Conservation (phyloP, 2,888 invertebrate genomes). For the Leucoptera coffeella region DNA sequence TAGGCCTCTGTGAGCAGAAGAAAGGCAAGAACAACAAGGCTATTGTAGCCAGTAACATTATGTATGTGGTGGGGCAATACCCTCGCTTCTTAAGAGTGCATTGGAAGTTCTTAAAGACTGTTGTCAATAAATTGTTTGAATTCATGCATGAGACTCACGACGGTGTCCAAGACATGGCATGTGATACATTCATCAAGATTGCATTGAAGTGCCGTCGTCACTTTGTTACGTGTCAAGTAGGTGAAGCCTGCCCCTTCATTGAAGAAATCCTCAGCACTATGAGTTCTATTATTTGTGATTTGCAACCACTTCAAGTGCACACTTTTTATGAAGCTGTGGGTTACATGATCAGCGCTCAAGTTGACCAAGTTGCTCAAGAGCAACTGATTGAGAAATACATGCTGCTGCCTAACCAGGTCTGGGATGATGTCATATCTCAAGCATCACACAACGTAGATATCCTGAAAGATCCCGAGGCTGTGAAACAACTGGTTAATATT, state of each 20-base stretch:
- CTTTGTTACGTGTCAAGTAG: slow-evolving; percentile 94
- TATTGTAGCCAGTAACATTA: slow-evolving; percentile 99
- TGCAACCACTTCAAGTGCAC: slow-evolving; percentile 97
- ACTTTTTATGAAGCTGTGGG: slow-evolving; percentile 99
- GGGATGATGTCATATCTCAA: slow-evolving; percentile 97
- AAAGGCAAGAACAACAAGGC: slow-evolving; percentile 99
- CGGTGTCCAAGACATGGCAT: slow-evolving; percentile 99
- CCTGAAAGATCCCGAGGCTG: slow-evolving; percentile 91
- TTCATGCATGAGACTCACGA: slow-evolving; percentile 99
- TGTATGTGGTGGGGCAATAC: slow-evolving; percentile 99
- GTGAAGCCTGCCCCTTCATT: slow-evolving; percentile 95
- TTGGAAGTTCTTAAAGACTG: slow-evolving; percentile 99
- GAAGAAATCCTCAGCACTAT: slow-evolving; percentile 96
- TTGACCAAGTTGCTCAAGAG: slow-evolving; percentile 86
- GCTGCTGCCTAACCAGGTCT: slow-evolving; percentile 93
- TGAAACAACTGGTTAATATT: slow-evolving; percentile 95
- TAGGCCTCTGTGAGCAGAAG: slow-evolving; percentile 97
- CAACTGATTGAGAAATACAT: slow-evolving; percentile 95
- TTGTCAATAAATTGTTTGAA: slow-evolving; percentile 99
- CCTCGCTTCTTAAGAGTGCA: slow-evolving; percentile 97
- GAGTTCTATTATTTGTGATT: slow-evolving; percentile 96
- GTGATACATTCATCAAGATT: slow-evolving; percentile 99
- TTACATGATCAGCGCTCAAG: slow-evolving; percentile 96
- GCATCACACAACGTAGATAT: slow-evolving; percentile 96
- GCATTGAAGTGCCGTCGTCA: slow-evolving; percentile 96